Conservation (phyloP, 2,888 invertebrate genomes). For the Aethes cnicana region DNA sequence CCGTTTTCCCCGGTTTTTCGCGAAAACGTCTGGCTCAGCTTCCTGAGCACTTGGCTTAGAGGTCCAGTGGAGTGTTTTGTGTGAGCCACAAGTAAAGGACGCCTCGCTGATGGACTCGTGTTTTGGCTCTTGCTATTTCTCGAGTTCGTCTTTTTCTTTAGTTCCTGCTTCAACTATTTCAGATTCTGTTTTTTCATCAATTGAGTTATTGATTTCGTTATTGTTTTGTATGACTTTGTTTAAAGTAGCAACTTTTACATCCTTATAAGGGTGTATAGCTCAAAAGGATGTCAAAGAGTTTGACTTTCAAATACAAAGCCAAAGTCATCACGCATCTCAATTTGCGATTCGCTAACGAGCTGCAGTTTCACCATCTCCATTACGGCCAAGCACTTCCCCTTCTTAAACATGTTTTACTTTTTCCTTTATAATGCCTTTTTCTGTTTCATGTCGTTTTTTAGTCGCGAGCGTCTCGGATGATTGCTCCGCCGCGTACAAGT, state of each 20-base stretch:
- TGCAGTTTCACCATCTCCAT: slow-evolving; percentile 42
- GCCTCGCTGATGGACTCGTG: slow-evolving; percentile 8
- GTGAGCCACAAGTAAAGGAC: slow-evolving; percentile 17
- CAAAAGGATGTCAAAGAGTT: slow-evolving; percentile 24
- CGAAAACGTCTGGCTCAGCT: slow-evolving; percentile 74
- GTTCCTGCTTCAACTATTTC: neutral
- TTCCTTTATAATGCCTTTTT: slow-evolving; percentile 49
- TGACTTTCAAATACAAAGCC: slow-evolving; percentile 26
- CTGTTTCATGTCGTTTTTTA: slow-evolving; percentile 49
- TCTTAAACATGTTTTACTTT: slow-evolving; percentile 48
- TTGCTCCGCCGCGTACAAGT: slow-evolving; percentile 43
- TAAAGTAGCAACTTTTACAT: slow-evolving; percentile 2
- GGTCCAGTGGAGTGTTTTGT: slow-evolving; percentile 27
- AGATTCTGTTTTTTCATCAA: too few relatives aligned
- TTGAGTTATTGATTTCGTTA: too few relatives aligned
- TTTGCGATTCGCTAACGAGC: slow-evolving; percentile 30
- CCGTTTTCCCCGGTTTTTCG: slow-evolving; percentile 66
- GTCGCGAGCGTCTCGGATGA: slow-evolving; percentile 57
- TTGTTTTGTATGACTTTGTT: too few relatives aligned
- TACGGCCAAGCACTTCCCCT: slow-evolving; percentile 41
- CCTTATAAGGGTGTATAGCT: slow-evolving; percentile 16
- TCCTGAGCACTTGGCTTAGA: slow-evolving; percentile 51
- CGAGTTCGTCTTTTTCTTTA: neutral
- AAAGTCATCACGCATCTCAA: slow-evolving; percentile 29
- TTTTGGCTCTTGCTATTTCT: slow-evolving; percentile 7